These are phyloP conservation scores for Grapholita molesta DNA, from an alignment of 1,140 invertebrate species.

Conservation along the genomic window DNA sequence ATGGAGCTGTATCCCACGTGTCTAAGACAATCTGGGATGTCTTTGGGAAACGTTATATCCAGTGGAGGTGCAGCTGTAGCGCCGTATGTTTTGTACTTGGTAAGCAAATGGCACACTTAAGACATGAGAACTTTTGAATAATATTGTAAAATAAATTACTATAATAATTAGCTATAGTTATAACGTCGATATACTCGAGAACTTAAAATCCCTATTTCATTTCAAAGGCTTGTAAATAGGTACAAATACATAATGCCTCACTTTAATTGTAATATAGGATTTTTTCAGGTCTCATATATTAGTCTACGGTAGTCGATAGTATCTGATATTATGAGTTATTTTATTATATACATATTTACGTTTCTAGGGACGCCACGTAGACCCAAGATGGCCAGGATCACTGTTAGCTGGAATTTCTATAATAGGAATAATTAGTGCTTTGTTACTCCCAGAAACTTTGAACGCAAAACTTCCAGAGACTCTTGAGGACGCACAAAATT, in stretches of 20 bases:
- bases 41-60: conserved; percentile 80
- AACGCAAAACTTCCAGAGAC: conserved; percentile 58
- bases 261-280: not conserved
- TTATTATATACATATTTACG: not conserved
- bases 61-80: conserved; percentile 80
- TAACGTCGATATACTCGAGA: no score
- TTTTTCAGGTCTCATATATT: no score
- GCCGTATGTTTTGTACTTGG: conserved; percentile 86
- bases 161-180: no score
- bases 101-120: no score
- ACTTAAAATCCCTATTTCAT: no score
- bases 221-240: not conserved
- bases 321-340: not conserved
- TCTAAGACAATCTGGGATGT: conserved; percentile 82
- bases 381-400: conserved; percentile 35
- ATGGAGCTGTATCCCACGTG: conserved; percentile 85
- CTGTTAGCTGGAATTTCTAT: conserved; percentile 35
- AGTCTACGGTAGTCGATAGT: no score
- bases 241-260: not conserved
- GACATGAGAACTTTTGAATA: no score
- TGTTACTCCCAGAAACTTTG: conserved; percentile 53
- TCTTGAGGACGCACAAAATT: conserved; percentile 45
- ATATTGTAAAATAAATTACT: no score
- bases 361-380: conserved; percentile 46
- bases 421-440: conserved; percentile 25